Conservation (phyloP, 2,113 vertebrate genomes). For the Spilogale gracilis region DNA sequence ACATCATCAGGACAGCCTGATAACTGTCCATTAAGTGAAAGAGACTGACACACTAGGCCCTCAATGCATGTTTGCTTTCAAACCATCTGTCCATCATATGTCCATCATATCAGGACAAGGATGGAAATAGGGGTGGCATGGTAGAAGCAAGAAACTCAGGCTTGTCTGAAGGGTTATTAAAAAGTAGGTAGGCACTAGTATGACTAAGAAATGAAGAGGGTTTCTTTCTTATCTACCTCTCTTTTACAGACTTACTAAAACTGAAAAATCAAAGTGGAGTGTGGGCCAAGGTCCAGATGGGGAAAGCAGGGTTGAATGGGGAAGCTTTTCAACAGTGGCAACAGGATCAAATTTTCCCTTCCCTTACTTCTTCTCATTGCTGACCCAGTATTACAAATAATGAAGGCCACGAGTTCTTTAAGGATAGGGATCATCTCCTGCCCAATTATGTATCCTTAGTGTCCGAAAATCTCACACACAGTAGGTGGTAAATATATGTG, state of each 20-base stretch:
- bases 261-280: slow-evolving; percentile 24
- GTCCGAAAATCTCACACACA: neutral
- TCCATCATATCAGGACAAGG: neutral
- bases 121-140: neutral
- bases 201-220: neutral
- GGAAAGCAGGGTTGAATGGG: neutral
- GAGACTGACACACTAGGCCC: too few relatives aligned
- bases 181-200: neutral
- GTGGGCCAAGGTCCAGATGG: neutral
- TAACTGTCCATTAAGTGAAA: too few relatives aligned
- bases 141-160: neutral
- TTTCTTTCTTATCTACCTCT: neutral
- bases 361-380: neutral
- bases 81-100: too few relatives aligned
- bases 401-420: neutral
- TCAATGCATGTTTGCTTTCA: too few relatives aligned
- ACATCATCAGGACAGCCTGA: neutral
- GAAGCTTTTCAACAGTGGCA: neutral
- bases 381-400: neutral
- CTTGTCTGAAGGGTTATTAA: neutral
- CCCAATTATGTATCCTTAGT: neutral
- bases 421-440: neutral
- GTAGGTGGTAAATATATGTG: neutral
- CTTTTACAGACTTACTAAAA: neutral
- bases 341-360: neutral